A percentile compares a stretch with the other conserved stretches of the same genome.
phyloP scores from a whole-genome alignment of 2,113 vertebrate genomes.

The Pachycephala philippinensis region DNA sequence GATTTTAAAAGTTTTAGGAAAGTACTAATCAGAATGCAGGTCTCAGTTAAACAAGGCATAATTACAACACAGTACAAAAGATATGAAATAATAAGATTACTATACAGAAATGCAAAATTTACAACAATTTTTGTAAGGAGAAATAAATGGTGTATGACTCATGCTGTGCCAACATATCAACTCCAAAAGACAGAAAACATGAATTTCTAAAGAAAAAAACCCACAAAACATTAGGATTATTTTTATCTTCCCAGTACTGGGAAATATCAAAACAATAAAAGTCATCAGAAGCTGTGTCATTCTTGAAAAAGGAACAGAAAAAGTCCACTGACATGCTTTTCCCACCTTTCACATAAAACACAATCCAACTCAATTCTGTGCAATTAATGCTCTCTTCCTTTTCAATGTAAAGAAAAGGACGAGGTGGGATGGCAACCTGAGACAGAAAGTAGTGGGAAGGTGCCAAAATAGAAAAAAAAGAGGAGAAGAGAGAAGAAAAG shows the following conservation, averaged over 20 bases:
- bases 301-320: neutral
- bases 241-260: neutral
- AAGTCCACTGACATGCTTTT: neutral
- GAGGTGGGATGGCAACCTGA: neutral
- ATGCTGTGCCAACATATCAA: neutral
- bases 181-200: neutral
- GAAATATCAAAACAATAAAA: neutral
- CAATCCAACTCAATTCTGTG: neutral
- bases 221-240: neutral
- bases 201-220: neutral
- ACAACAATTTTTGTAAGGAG: neutral
- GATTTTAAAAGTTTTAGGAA: neutral
- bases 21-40: neutral
- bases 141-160: neutral
- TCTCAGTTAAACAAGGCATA: neutral
- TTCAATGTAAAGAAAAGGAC: neutral
- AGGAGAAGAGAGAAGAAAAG: neutral
- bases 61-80: neutral
- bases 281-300: neutral
- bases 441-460: neutral
- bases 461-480: neutral
- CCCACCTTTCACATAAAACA: neutral
- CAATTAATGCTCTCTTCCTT: neutral
- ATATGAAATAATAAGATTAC: neutral
- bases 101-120: neutral